Conservation (phyloP, 2,113 vertebrate genomes). For the Procapra przewalskii region DNA sequence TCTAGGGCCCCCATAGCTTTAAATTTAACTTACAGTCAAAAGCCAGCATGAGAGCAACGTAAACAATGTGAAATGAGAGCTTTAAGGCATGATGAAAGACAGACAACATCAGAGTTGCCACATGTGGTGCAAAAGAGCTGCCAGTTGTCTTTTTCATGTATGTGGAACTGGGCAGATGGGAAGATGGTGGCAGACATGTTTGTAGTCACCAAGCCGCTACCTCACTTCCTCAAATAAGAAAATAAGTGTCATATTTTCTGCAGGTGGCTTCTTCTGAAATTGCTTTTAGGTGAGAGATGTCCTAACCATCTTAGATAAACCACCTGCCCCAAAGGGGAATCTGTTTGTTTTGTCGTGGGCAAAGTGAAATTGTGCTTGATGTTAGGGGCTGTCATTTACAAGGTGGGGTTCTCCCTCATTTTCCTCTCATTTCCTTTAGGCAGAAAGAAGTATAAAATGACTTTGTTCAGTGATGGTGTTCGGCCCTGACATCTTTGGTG, state of each 20-base stretch:
- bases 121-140: neutral
- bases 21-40: constrained; percentile 53
- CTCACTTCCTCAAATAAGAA: constrained; percentile 36
- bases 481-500: constrained; percentile 79
- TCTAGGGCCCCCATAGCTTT: constrained; percentile 49
- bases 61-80: constrained; percentile 52
- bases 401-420: constrained; percentile 79
- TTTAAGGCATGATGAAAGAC: constrained; percentile 42
- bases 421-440: constrained; percentile 81
- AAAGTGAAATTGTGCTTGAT: constrained; percentile 55
- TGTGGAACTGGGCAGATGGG: neutral
- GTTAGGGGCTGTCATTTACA: constrained; percentile 51
- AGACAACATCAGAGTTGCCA: neutral
- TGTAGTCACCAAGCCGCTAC: neutral
- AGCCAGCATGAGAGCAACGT: constrained; percentile 22
- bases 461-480: constrained; percentile 74
- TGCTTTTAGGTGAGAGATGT: constrained; percentile 52
- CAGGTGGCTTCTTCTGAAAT: constrained; percentile 57
- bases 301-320: constrained; percentile 37
- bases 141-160: neutral
- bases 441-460: constrained; percentile 78
- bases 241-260: constrained; percentile 48
- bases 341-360: constrained; percentile 48
- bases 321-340: constrained; percentile 24
- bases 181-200: neutral